Evolutionary conservation across 1,140 invertebrate genomes (phyloP).

Genomic region (Apis florea): DNA sequence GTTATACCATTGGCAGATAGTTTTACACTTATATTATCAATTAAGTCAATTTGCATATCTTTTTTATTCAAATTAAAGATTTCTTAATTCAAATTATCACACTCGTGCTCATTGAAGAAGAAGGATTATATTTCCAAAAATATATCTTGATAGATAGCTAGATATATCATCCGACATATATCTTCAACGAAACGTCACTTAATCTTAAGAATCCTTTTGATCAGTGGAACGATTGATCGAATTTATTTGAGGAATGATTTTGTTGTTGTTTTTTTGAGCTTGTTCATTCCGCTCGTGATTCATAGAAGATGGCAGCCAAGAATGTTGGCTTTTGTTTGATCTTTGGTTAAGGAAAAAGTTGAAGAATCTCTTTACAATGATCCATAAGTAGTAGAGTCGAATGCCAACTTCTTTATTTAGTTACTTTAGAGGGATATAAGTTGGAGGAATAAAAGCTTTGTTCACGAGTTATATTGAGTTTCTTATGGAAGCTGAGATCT

Average conservation of each 20-base stretch:
- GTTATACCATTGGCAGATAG: too few relatives aligned
- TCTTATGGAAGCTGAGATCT: neutral
- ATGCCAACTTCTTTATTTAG: neutral
- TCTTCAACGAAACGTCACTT: neutral
- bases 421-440: neutral
- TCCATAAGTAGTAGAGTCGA: neutral
- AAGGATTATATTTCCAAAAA: too few relatives aligned
- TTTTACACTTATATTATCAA: too few relatives aligned
- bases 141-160: too few relatives aligned
- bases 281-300: slow-evolving; percentile 1
- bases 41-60: too few relatives aligned
- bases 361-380: too few relatives aligned
- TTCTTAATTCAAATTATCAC: too few relatives aligned
- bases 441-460: neutral
- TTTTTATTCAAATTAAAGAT: too few relatives aligned
- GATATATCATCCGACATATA: too few relatives aligned
- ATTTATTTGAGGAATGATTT: neutral
- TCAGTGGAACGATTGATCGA: neutral
- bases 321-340: neutral
- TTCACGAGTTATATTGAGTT: neutral
- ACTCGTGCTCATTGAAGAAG: too few relatives aligned
- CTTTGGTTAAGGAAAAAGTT: slow-evolving; percentile 1
- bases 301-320: neutral
- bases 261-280: neutral
- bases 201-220: neutral